Conservation (phyloP, 1,140 invertebrate species). For the Drosophila ficusphila region DNA sequence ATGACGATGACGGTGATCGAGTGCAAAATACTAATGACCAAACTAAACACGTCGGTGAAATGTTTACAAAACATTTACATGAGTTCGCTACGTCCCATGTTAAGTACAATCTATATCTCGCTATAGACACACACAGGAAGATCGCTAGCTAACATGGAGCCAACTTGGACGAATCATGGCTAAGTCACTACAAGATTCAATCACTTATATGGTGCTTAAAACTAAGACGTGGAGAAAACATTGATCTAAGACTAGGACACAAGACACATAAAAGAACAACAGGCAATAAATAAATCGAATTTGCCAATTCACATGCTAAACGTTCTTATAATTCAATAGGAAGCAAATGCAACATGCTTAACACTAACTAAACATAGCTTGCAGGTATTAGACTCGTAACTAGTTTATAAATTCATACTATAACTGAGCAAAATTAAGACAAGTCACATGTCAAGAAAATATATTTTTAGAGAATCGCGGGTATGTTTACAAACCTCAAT, state of each 20-base stretch:
- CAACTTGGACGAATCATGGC: conserved; percentile 16
- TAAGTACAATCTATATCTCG: background rate
- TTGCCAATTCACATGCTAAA: conserved; percentile 39
- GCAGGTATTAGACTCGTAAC: conserved; percentile 32
- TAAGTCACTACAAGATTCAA: conserved; percentile 17
- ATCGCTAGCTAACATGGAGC: conserved; percentile 36
- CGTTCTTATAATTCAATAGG: conserved; percentile 11
- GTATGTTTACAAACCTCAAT: no score
- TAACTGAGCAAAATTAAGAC: conserved; percentile 71
- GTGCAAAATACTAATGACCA: conserved; percentile 56
- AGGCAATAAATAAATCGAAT: background rate
- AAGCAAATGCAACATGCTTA: conserved; percentile 64
- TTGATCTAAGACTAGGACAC: conserved; percentile 29
- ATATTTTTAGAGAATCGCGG: background rate
- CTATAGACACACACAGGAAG: conserved; percentile 49
- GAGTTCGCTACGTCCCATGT: conserved; percentile 36
- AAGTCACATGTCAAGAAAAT: conserved; percentile 48
- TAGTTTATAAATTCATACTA: conserved; percentile 11
- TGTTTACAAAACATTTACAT: conserved; percentile 51
- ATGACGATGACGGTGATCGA: conserved; percentile 33
- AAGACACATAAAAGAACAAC: conserved; percentile 27
- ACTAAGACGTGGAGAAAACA: conserved; percentile 55
- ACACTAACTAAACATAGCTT: conserved; percentile 45
- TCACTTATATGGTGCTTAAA: conserved; percentile 54
- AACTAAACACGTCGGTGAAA: conserved; percentile 46